Evolutionary conservation across 2,888 invertebrate genomes (phyloP).

Genomic region (Dolichomitus sp.): DNA sequence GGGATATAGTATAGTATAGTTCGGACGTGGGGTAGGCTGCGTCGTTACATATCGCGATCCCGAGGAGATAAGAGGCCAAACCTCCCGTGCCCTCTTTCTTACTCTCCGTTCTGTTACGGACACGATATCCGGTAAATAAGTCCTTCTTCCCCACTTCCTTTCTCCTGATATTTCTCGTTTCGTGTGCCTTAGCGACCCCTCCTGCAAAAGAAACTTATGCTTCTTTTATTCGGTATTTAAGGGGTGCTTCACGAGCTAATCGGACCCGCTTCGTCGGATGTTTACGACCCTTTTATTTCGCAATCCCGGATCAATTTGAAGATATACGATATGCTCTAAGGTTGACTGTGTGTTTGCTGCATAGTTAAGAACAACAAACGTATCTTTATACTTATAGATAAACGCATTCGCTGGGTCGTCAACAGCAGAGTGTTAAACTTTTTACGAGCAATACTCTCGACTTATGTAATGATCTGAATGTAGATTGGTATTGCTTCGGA

Average conservation of each 20-base stretch:
- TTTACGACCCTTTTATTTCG: conserved; percentile 32
- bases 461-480: conserved; percentile 17
- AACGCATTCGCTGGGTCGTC: not conserved
- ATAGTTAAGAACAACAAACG: not conserved
- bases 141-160: conserved; percentile 6
- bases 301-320: conserved; percentile 36
- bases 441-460: conserved; percentile 17
- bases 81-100: conserved; percentile 52
- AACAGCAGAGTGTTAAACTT: conserved; percentile 10
- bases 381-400: not conserved
- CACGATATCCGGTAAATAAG: conserved; percentile 41
- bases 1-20: conserved; percentile 32
- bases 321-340: conserved; percentile 11
- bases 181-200: conserved; percentile 27
- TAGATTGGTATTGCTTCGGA: not conserved
- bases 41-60: conserved; percentile 56
- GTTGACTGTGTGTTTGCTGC: not conserved
- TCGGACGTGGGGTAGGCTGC: conserved; percentile 42
- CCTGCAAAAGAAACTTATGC: conserved; percentile 38
- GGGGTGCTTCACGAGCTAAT: conserved; percentile 48
- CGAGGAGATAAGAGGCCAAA: conserved; percentile 61
- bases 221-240: conserved; percentile 57
- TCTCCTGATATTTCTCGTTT: conserved; percentile 11
- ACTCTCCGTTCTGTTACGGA: conserved; percentile 28
- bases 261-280: conserved; percentile 8